Conservation (phyloP, 2,797 vertebrate species). For the Aeoliscus strigatus region DNA sequence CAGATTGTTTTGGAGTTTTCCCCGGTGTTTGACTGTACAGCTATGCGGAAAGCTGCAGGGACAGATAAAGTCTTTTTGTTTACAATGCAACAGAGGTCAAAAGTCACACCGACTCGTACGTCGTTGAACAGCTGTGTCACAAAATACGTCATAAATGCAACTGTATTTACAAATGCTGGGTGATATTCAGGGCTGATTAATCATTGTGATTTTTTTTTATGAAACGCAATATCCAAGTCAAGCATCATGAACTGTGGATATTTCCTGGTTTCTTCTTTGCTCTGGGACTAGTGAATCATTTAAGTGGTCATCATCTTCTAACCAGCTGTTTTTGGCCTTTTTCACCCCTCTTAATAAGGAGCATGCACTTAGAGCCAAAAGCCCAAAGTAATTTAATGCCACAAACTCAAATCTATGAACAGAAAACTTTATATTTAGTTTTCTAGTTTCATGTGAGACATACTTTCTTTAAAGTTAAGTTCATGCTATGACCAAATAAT, state of each 20-base stretch:
- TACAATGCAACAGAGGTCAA: conserved; percentile 31
- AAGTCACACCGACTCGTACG: conserved; percentile 25
- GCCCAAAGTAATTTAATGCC: neutral
- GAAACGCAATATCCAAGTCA: too few relatives aligned
- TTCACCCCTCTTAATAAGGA: neutral
- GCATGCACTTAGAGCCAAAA: neutral
- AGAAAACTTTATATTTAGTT: neutral
- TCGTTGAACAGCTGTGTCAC: neutral
- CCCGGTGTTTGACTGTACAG: conserved; percentile 12
- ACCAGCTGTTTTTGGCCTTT: neutral
- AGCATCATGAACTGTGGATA: too few relatives aligned
- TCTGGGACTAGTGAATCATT: too few relatives aligned
- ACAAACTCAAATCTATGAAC: neutral
- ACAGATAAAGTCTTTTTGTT: conserved; percentile 29
- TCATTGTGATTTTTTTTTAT: too few relatives aligned
- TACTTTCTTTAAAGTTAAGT: neutral
- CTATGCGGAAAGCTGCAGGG: conserved; percentile 22
- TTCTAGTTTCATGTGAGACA: neutral
- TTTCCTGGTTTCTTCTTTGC: too few relatives aligned
- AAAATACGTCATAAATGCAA: too few relatives aligned
- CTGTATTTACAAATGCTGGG: too few relatives aligned
- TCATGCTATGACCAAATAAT: neutral
- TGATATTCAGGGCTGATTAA: too few relatives aligned
- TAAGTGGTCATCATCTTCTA: too few relatives aligned
- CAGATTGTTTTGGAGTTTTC: conserved; percentile 38